A percentile compares a stretch with the other conserved stretches of the same genome.
Conservation (phyloP, 2,797 vertebrate genomes). For the Tenualosa thibaudeaui region DNA sequence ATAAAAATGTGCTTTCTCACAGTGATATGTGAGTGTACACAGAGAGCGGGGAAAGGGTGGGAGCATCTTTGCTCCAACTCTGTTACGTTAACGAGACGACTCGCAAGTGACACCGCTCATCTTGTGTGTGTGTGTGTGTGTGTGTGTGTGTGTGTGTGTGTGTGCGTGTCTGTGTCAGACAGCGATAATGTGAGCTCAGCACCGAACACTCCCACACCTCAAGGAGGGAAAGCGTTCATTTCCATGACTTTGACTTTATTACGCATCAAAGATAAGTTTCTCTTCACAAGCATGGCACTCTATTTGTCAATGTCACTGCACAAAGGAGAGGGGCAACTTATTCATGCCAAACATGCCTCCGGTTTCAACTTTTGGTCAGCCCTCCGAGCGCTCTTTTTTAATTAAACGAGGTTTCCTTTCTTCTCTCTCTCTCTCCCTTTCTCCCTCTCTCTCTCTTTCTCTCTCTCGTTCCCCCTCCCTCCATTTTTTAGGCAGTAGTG, state of each 20-base stretch:
- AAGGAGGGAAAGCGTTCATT: slow-evolving; percentile 78
- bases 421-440: slow-evolving; percentile 43
- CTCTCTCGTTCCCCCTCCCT: neutral
- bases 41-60: neutral
- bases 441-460: neutral
- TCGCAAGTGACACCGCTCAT: neutral
- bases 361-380: slow-evolving; percentile 75
- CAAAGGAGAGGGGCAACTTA: slow-evolving; percentile 76
- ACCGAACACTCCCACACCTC: slow-evolving; percentile 73
- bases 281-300: slow-evolving; percentile 71
- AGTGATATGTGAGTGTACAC: neutral
- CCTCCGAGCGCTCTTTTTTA: slow-evolving; percentile 76
- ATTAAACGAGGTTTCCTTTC: slow-evolving; percentile 75
- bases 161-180: slow-evolving; percentile 51
- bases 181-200: slow-evolving; percentile 73
- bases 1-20: slow-evolving; percentile 3
- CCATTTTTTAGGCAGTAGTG: slow-evolving; percentile 56
- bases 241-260: slow-evolving; percentile 80
- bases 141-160: slow-evolving; percentile 13
- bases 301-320: slow-evolving; percentile 82
- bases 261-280: slow-evolving; percentile 81
- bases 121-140: slow-evolving; percentile 3
- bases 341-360: slow-evolving; percentile 82
- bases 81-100: slow-evolving; percentile 4
- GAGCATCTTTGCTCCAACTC: neutral